Evolutionary conservation across 2,113 vertebrate species (phyloP), one percentile per base, ranked within the genome.

Genomic region (Zingel zingel): DNA sequence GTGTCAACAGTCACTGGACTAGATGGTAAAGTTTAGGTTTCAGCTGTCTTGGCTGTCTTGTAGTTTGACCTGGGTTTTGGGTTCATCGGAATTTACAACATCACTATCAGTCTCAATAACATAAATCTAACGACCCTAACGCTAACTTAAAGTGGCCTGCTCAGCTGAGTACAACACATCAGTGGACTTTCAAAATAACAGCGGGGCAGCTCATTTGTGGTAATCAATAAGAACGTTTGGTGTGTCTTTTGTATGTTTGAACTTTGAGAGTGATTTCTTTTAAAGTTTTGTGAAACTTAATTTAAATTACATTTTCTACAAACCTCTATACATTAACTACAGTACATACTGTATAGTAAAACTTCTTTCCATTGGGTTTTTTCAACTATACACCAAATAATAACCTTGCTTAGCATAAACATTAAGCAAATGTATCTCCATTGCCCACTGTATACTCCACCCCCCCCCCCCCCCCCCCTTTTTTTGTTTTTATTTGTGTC

Each of bases 51-150:
- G 50, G 11, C 39, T 33, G 53, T 30, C n/a, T 65, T 30, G 33
- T 23, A 33, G 57, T 66, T 61, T 61, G 39, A 73, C 19, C 39
- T 39, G 61, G 50, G 25, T 63, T 65, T 57, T 45, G n/a, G 50
- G 47, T 66, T 62, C 58, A 21, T 85, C 65, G 66, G 75, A 67
- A 86, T 75, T 39, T 25, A 65, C 63, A 77, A 7, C 19, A 45
- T 68, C 65, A 1, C 76, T 68, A 83, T 86, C 76, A 82, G 70
- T 79, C 76, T 80, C 66, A 74, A 73, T 78, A 74, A 86, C 51
- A 1, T 39, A 39, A 10, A 39, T 39, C 36, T 39, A 70, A 65
- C 50, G 76, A 86, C 63, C 83, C 70, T 25, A 25, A 25, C 51
- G 51, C 79, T 54, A 70, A 57, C 66, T 81, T 73, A 3, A 75